phyloP scores from a whole-genome alignment of 1,140 invertebrate species.

The Megalonaias nervosa region DNA sequence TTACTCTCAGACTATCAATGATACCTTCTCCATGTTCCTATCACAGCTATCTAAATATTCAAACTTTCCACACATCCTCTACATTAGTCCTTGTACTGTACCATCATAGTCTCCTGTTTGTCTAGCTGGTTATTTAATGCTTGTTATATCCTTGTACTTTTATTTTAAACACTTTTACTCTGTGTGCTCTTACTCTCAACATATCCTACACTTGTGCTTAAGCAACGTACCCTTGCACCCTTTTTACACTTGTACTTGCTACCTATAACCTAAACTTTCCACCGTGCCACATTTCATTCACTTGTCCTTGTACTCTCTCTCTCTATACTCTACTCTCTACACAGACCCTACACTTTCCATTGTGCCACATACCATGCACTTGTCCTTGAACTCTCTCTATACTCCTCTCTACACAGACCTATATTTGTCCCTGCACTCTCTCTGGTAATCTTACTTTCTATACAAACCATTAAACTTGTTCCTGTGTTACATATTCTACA shows the following conservation, averaged over 20 bases:
- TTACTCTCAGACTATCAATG: no score
- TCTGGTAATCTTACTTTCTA: conserved; percentile 84
- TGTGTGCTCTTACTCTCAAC: not conserved
- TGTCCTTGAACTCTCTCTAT: conserved; percentile 1
- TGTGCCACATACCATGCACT: conserved; percentile 63
- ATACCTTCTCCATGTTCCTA: no score
- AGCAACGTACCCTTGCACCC: no score
- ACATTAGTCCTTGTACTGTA: no score
- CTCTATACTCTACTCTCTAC: no score
- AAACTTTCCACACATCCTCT: no score
- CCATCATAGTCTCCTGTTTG: no score
- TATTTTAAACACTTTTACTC: no score
- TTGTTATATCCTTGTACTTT: no score
- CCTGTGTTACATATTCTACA: not conserved
- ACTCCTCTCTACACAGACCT: not conserved
- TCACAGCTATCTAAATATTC: no score
- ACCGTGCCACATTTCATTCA: conserved; percentile 78
- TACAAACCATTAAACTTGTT: conserved; percentile 9
- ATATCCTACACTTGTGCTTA: conserved; percentile 3
- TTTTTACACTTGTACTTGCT: not conserved
- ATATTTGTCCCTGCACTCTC: conserved; percentile 17
- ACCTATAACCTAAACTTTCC: conserved; percentile 74
- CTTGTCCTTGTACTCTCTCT: conserved; percentile 3
- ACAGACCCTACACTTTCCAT: conserved; percentile 63
- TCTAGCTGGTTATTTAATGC: no score